Base-by-base conservation (phyloP, 2,113 vertebrate genomes). In the Rhegmatorhina hoffmannsi region DNA sequence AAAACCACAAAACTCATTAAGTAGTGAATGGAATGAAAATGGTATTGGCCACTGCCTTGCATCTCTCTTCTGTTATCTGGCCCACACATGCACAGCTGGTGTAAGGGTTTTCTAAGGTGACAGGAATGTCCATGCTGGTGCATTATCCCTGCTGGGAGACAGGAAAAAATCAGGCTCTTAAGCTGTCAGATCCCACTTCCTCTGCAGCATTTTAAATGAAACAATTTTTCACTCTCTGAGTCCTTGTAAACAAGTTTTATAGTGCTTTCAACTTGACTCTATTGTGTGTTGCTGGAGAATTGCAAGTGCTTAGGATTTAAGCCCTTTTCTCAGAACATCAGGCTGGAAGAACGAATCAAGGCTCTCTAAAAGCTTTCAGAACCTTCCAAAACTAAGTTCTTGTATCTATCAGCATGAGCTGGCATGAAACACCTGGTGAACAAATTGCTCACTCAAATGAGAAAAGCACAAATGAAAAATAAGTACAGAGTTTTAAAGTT, bases 231-330 rank as follows among this genome's bases (percentile, higher is more conserved):
- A 89, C 20, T 77, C 79, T 86, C 63, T 34, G 52, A 84, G 64
- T 85, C 85, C 94, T 91, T 95, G 70, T 94, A 96, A 97, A 96
- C 67, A 92, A 94, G 92, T 95, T 96, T 97, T 96, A 95, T 94
- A 84, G 88, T 49, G 84, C 81, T 91, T 95, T 96, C 96, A 96
- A 44, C 67, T 64, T 56, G 40, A 72, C 70, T 73, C 80, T 85
- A 78, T 87, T 7, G 10, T 46, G n/a, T 56, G 60, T 67, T 93
- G 68, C 53, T 76, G 64, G 56, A 92, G 81, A 95, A 95, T 44
- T 92, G 80, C 53, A 94, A 95, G 80, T 63, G 18, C 59, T 90
- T 73, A 59, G 87, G 77, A 96, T 95, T 95, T 94, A 95, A 95
- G 90, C 10, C 16, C 74, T 89, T 88, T 86, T 73, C 59, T 87